Base-by-base conservation (phyloP, 1,140 invertebrate species). In the Bombus breviceps region DNA sequence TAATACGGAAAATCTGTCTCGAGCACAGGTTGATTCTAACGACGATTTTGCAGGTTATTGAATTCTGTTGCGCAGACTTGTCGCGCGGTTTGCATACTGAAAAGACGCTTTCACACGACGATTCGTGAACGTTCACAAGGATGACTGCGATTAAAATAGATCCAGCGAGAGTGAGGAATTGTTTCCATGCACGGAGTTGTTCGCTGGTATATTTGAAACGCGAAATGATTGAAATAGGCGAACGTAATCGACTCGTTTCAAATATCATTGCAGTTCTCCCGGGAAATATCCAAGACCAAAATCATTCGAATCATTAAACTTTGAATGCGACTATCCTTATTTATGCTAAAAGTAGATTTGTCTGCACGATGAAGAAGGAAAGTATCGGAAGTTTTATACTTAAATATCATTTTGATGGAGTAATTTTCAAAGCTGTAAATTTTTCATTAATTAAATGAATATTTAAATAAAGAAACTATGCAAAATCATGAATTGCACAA, bases 141-240 rank as follows among this genome's bases (percentile, higher is more conserved):
- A 57, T 57, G 74, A 76, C 74, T 76, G 34, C 53, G 53, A 76
- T 76, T 76, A 76, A 76, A 76, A 76, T 76, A 76, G 74, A 76
- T 62, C 47, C 47, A 39, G 34, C 53, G 53, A 25, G 34, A 59
- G 74, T 62, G 74, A 76, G 57, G 74, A 59, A 76, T 76, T 59
- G 74, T 57, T 76, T 59, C 53, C 39, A 13, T 62, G 74, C 74
- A 39, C 39, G 15, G 8, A 25, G 22, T 34, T 37, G 32, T 75
- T 75, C 41, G 74, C 57, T 3, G 37, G 74, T 34, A 39, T 8
- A 57, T 75, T 75, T 57, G 47, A 59, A 39, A 62, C 25, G 34
- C n/a, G 34, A 28, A 37, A 39, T 32, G 53, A 62, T 39, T 39
- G 53, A 76, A 76, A 76, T n/a, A 22, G 18, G 37, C 74, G 47